Evolutionary conservation across 2,888 invertebrate genomes (phyloP).

Genomic region (Amorpha juglandis): DNA sequence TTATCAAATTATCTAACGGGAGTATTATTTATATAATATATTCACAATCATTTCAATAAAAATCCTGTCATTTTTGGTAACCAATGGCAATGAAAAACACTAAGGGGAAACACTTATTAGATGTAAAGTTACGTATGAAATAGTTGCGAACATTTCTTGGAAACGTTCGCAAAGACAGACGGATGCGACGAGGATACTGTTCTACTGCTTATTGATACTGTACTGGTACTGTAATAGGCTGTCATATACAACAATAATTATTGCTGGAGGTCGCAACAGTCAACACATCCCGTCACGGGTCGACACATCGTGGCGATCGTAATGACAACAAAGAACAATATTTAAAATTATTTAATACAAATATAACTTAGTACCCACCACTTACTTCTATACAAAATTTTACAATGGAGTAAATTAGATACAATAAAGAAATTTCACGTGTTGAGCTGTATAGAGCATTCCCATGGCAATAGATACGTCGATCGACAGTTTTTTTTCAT

Average conservation of each 20-base stretch:
- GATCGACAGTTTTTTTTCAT: constrained; percentile 32
- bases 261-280: constrained; percentile 74
- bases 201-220: constrained; percentile 44
- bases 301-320: background rate
- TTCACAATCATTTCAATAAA: constrained; percentile 79
- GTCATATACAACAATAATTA: constrained; percentile 55
- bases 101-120: constrained; percentile 71
- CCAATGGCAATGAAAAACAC: constrained; percentile 81
- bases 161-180: constrained; percentile 64
- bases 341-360: constrained; percentile 46
- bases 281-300: constrained; percentile 36
- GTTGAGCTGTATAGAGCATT: constrained; percentile 36
- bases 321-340: constrained; percentile 8
- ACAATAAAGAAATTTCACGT: constrained; percentile 38
- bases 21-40: constrained; percentile 76
- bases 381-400: constrained; percentile 54
- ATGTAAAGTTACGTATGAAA: constrained; percentile 78
- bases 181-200: constrained; percentile 58
- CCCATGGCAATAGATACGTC: constrained; percentile 31
- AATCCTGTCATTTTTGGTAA: constrained; percentile 85
- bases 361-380: constrained; percentile 54
- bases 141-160: constrained; percentile 65
- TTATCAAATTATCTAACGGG: constrained; percentile 72
- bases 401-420: constrained; percentile 47
- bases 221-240: constrained; percentile 41